Conservation (phyloP, 2,113 vertebrate genomes). For the Crotalus helleri region DNA sequence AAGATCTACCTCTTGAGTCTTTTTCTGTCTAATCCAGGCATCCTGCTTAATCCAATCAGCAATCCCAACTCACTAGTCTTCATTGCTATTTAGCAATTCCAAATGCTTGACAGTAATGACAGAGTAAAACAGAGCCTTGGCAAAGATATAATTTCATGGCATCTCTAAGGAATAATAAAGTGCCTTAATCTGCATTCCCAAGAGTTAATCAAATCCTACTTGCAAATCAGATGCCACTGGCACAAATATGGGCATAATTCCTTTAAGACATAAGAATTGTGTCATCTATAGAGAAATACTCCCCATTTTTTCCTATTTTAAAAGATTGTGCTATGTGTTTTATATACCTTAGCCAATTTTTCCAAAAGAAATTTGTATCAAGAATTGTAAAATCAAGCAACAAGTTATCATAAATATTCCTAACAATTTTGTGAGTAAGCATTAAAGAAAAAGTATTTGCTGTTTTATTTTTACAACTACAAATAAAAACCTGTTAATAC, state of each 20-base stretch:
- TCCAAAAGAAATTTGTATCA: neutral
- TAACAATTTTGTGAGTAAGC: neutral
- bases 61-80: constrained; percentile 34
- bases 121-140: neutral
- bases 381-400: constrained; percentile 11
- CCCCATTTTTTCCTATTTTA: neutral
- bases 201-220: neutral
- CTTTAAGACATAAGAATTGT: neutral
- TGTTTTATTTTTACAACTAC: neutral
- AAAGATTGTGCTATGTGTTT: neutral
- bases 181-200: constrained; percentile 16
- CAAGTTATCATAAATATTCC: neutral
- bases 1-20: constrained; percentile 6
- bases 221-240: neutral
- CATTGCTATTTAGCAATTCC: neutral
- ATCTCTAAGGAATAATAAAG: constrained; percentile 2
- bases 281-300: neutral
- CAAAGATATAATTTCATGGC: neutral
- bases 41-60: neutral
- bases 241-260: constrained; percentile 2
- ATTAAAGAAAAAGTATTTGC: neutral
- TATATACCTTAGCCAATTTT: neutral
- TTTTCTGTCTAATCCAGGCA: neutral
- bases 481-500: neutral
- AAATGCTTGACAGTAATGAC: constrained; percentile 6